Evolutionary conservation across 2,113 vertebrate species (phyloP).

Genomic region (Cyanistes caeruleus): DNA sequence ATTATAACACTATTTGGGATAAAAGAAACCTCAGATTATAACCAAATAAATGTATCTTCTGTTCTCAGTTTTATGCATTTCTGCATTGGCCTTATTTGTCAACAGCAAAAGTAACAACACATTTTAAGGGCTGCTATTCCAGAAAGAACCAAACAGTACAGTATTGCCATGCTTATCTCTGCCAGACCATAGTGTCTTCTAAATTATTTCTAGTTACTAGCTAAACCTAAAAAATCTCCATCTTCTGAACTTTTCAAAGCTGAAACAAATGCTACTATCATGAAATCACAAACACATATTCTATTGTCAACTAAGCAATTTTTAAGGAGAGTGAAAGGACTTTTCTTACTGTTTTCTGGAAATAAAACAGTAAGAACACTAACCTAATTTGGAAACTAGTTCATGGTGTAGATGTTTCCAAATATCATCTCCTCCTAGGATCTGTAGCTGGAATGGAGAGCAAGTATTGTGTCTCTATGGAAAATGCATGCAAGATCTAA

Average conservation of each 20-base stretch:
- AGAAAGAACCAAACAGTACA: background rate
- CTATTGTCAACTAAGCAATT: background rate
- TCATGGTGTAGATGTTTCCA: background rate
- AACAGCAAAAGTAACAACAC: background rate
- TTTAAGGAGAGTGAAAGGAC: slow-evolving; percentile 3
- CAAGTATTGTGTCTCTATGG: background rate
- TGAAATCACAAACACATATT: background rate
- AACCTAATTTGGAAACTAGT: background rate
- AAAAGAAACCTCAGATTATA: background rate
- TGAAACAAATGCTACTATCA: background rate
- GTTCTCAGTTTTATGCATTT: background rate
- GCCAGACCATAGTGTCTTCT: background rate
- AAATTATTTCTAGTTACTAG: background rate
- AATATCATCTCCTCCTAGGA: background rate
- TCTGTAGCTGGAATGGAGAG: background rate
- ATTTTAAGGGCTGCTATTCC: background rate
- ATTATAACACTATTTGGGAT: background rate
- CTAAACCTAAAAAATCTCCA: background rate
- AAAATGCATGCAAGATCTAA: background rate
- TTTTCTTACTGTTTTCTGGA: background rate
- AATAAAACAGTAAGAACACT: background rate
- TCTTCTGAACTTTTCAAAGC: slow-evolving; percentile 11
- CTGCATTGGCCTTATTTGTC: background rate
- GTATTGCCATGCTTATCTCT: background rate
- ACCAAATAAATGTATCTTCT: background rate